Base-by-base conservation (phyloP, 1,140 invertebrate genomes). In the Drosophila trapezifrons region DNA sequence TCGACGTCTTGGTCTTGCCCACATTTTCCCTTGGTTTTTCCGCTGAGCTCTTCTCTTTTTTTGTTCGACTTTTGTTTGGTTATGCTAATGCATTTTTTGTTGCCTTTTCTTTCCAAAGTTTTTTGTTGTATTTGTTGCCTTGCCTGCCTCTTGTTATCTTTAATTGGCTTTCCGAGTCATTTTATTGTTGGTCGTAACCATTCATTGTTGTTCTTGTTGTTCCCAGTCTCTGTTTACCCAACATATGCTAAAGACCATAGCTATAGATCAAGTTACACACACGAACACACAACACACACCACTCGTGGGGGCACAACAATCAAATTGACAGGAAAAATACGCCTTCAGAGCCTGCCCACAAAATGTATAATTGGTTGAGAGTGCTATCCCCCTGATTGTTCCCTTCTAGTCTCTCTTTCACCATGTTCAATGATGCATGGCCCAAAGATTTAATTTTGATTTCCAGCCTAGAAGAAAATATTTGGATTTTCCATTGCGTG, bases 131-230 rank as follows among this genome's bases (percentile, higher is more conserved):
- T 65, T 63, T 47, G 38, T 65, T 64, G 69, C 27, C 8, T 29
- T 29, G 27, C 29, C 29, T 32, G 29, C 27, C 65, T 62, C 80
- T 84, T 89, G 77, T 89, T 89, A 84, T 89, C 80, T 89, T 89
- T 89, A 89, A 89, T 89, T 89, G 84, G 85, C 80, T 90, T 67
- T 87, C 60, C 20, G 56, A 81, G 69, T 85, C 82, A 78, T 78
- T 85, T 72, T 69, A 74, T 80, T 85, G 81, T 69, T 77, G 32
- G 69, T 73, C 62, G 60, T 51, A 70, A 84, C 64, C 60, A 67
- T 57, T 76, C 67, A 46, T 56, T 63, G 65, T 78, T 63, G 32
- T 59, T 74, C 43, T 35, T 35, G 27, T 35, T 72, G 42, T 49
- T 46, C 13, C 57, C 38, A 29, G 27, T 25, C 46, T 25, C 37